Evolutionary conservation across 2,113 vertebrate species (phyloP).

Genomic region (Tragelaphus scriptus): DNA sequence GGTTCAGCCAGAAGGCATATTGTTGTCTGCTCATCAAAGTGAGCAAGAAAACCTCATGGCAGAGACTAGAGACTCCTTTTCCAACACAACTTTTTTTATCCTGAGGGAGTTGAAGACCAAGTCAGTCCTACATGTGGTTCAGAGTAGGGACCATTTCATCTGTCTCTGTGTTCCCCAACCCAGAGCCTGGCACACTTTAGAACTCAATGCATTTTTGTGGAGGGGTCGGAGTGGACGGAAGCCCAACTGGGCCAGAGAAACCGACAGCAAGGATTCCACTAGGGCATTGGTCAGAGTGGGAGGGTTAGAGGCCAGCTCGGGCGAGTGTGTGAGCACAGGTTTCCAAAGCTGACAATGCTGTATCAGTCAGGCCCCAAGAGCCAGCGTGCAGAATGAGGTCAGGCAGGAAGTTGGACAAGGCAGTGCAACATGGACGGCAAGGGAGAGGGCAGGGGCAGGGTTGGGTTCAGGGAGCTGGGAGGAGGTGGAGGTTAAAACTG

Average conservation of each 20-base stretch:
- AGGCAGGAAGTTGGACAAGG: neutral
- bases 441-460: neutral
- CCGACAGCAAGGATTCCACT: neutral
- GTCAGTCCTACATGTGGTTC: neutral
- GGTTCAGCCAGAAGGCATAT: neutral
- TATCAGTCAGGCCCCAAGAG: neutral
- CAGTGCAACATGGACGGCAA: neutral
- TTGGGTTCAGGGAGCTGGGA: neutral
- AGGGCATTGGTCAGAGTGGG: neutral
- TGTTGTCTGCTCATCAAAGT: neutral
- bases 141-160: neutral
- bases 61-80: neutral
- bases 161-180: neutral
- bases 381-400: neutral
- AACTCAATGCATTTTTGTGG: neutral
- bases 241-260: neutral
- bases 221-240: neutral
- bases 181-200: neutral
- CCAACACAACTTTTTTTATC: neutral
- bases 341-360: neutral
- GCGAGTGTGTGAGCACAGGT: neutral
- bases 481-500: neutral
- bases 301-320: neutral
- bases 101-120: neutral
- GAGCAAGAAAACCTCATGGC: neutral